A percentile compares a stretch with the other conserved stretches of the same genome.
Conservation (phyloP, 2,888 invertebrate species). For the Nineta flava region DNA sequence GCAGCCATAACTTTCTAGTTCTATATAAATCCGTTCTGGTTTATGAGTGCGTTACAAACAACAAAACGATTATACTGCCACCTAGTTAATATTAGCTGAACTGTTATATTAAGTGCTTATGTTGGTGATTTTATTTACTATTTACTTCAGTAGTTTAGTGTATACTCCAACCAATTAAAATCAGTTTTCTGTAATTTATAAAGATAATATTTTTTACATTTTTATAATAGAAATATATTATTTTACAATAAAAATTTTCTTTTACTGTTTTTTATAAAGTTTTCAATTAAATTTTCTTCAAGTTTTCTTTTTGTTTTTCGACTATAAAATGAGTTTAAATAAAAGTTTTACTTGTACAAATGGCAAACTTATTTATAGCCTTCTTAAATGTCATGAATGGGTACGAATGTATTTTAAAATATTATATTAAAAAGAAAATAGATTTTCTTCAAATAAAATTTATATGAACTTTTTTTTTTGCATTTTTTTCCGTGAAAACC, state of each 20-base stretch:
- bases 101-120: slow-evolving; percentile 15
- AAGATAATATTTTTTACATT: no score
- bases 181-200: background rate
- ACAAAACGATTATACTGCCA: slow-evolving; percentile 18
- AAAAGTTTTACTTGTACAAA: no score
- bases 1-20: slow-evolving; percentile 12
- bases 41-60: slow-evolving; percentile 12
- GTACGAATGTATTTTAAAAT: background rate
- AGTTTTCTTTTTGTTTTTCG: no score
- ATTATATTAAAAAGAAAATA: background rate
- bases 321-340: no score
- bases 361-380: no score
- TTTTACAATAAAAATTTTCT: no score
- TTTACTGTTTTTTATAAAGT: no score
- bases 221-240: no score
- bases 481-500: background rate
- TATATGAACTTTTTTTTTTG: background rate
- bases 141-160: background rate
- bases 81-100: slow-evolving; percentile 24
- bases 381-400: no score
- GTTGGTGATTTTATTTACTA: background rate
- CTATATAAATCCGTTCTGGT: slow-evolving; percentile 13
- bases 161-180: background rate
- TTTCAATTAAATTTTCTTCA: no score
- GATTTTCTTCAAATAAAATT: background rate